A percentile compares a stretch with the other conserved stretches of the same genome.
These are phyloP conservation scores for Porphyrio hochstetteri DNA, from an alignment of 2,113 vertebrate species.

Conservation along the genomic window DNA sequence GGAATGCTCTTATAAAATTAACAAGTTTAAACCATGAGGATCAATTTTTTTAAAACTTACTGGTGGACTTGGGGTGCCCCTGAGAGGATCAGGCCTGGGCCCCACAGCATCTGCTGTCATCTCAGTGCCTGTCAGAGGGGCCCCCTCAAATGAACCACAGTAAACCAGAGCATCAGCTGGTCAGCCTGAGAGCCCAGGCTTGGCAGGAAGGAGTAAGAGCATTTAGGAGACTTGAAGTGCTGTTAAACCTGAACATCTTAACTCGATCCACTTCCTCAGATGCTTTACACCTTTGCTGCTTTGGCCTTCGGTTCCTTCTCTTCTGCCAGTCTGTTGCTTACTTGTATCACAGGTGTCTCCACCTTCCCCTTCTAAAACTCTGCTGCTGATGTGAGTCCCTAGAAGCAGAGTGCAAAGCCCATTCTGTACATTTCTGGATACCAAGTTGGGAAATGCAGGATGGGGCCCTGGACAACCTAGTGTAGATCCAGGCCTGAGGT, in stretches of 20 bases:
- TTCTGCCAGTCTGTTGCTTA: neutral
- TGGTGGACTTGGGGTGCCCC: too few species aligned
- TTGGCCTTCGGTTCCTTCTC: neutral
- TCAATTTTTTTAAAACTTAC: neutral
- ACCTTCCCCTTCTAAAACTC: neutral
- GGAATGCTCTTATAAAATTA: neutral
- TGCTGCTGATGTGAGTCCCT: neutral
- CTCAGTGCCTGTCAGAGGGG: neutral
- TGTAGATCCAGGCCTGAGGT: too few species aligned
- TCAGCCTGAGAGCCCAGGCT: neutral
- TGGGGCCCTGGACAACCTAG: too few species aligned
- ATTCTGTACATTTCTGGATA: neutral
- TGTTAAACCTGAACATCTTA: neutral
- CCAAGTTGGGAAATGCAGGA: neutral
- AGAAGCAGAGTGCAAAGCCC: neutral
- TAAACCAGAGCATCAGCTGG: neutral
- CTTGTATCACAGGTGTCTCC: neutral
- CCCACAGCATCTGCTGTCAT: neutral
- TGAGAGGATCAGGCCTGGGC: neutral
- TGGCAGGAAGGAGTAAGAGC: neutral
- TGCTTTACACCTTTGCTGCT: neutral
- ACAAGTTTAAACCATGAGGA: neutral
- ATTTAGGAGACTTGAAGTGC: neutral
- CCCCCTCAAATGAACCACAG: neutral
- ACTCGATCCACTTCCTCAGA: neutral